Conservation (phyloP, 2,888 invertebrate genomes). For the Theretra japonica region DNA sequence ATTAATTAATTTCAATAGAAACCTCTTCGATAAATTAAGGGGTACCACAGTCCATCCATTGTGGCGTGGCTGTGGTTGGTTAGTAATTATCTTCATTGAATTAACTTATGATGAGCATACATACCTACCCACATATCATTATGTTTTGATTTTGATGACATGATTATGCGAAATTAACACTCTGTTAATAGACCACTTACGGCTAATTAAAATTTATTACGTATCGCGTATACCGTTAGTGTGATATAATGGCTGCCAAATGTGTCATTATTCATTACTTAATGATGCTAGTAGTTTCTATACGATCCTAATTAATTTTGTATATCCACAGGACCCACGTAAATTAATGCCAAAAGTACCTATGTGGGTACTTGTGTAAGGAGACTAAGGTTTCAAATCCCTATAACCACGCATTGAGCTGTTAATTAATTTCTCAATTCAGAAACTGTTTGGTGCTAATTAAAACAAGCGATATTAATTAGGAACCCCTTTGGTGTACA, state of each 20-base stretch:
- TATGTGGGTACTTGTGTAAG: not conserved
- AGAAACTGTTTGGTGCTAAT: conserved; percentile 52
- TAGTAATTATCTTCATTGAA: not conserved
- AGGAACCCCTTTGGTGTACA: conserved; percentile 52
- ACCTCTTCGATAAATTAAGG: not conserved
- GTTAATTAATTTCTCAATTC: conserved; percentile 31
- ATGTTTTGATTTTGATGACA: conserved; percentile 7
- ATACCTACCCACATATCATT: not conserved
- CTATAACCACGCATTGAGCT: not conserved
- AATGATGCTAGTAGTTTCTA: conserved; percentile 18
- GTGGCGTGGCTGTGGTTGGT: not conserved
- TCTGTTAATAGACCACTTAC: conserved; percentile 23
- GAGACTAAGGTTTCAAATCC: not conserved
- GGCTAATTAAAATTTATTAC: conserved; percentile 22
- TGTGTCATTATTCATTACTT: conserved; percentile 20
- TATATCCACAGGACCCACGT: conserved; percentile 26
- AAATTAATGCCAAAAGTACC: not conserved
- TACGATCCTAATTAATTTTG: conserved; percentile 44
- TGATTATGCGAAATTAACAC: conserved; percentile 24
- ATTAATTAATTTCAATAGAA: not conserved
- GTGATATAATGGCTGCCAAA: conserved; percentile 9
- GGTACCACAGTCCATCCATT: not conserved
- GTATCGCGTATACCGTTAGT: conserved; percentile 1
- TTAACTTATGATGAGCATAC: not conserved
- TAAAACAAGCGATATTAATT: conserved; percentile 56